Evolutionary conservation across 2,797 vertebrate species (phyloP).

Genomic region (Todus mexicanus): DNA sequence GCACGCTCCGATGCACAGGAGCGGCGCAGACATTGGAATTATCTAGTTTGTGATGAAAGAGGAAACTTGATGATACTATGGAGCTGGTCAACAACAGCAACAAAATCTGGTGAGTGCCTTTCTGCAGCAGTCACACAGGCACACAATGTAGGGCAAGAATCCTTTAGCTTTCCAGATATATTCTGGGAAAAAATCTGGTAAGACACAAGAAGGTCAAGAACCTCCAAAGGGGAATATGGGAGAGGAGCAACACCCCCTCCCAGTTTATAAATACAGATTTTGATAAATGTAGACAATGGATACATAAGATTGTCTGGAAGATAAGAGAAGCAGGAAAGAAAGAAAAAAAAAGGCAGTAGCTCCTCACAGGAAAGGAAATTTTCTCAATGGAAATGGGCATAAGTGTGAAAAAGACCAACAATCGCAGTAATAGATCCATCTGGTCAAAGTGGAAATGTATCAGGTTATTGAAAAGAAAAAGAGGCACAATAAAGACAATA

Average conservation of each 20-base stretch:
- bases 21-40: background rate
- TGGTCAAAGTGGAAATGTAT: background rate
- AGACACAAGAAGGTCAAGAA: background rate
- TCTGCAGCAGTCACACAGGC: background rate
- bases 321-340: background rate
- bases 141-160: accelerated
- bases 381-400: background rate
- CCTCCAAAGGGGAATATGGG: background rate
- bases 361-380: background rate
- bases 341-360: background rate
- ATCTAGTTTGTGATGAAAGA: background rate
- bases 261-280: background rate
- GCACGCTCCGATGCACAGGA: accelerated
- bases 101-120: background rate
- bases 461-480: background rate
- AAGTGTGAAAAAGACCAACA: background rate
- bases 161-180: background rate
- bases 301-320: background rate
- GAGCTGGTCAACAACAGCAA: background rate
- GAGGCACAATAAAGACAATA: background rate
- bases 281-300: background rate
- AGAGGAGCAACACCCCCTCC: background rate
- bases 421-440: background rate
- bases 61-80: background rate
- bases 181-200: background rate